Evolutionary conservation across 2,888 invertebrate species (phyloP).

Genomic region (Polyommatus icarus): DNA sequence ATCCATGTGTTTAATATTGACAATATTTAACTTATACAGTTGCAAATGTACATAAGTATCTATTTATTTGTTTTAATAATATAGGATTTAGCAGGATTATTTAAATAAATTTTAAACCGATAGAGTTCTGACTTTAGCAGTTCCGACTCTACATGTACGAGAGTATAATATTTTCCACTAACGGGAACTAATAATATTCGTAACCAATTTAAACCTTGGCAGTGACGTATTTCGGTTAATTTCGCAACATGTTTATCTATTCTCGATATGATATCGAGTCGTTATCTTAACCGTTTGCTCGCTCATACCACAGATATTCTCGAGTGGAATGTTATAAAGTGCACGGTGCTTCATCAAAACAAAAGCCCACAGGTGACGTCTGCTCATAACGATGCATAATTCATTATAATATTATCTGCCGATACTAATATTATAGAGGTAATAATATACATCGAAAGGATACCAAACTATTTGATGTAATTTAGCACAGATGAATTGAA

Average conservation of each 20-base stretch:
- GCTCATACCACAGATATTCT: constrained; percentile 34
- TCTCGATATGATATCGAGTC: constrained; percentile 38
- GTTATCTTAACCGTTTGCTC: constrained; percentile 42
- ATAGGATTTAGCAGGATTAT: too few species aligned
- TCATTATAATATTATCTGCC: not conserved
- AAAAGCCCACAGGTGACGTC: constrained; percentile 33
- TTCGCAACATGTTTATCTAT: constrained; percentile 39
- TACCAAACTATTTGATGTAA: too few species aligned
- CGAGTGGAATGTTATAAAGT: constrained; percentile 38
- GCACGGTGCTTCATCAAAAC: constrained; percentile 37
- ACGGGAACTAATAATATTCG: not conserved
- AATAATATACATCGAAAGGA: too few species aligned
- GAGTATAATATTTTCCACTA: not conserved
- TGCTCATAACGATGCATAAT: constrained; percentile 4
- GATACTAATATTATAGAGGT: not conserved
- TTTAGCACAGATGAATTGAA: too few species aligned
- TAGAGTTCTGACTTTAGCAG: not conserved
- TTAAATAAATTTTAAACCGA: not conserved
- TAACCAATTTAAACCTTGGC: constrained; percentile 11
- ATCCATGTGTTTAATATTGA: too few species aligned
- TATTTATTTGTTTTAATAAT: too few species aligned
- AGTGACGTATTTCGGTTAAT: constrained; percentile 34
- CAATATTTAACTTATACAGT: too few species aligned
- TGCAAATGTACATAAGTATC: too few species aligned
- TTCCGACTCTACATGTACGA: not conserved